phyloP scores from a whole-genome alignment of 2,888 invertebrate species.

The Hyposoter didymator region DNA sequence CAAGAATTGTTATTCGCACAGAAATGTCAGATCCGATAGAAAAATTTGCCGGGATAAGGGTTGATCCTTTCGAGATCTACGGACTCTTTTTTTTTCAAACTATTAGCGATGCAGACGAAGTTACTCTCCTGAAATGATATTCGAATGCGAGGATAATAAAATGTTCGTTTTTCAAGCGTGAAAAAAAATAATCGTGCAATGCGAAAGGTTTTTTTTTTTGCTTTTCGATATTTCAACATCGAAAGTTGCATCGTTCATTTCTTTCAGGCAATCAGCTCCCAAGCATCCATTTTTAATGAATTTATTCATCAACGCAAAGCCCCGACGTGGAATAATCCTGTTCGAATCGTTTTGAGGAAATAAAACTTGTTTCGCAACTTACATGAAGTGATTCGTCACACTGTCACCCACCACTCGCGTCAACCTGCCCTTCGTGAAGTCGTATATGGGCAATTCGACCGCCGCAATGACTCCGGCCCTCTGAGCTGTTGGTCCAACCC shows the following conservation, averaged over 20 bases:
- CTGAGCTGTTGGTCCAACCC: constrained; percentile 96
- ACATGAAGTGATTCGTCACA: constrained; percentile 94
- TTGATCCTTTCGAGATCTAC: constrained; percentile 66
- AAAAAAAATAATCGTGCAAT: neutral
- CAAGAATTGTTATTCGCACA: constrained; percentile 54
- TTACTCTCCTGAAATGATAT: constrained; percentile 56
- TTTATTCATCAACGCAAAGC: constrained; percentile 19
- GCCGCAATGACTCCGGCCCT: constrained; percentile 97
- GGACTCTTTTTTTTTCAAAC: constrained; percentile 26
- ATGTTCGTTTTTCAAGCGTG: neutral
- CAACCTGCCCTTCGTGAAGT: constrained; percentile 93
- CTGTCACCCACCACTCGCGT: constrained; percentile 90
- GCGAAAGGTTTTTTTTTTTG: neutral
- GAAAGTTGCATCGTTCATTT: neutral
- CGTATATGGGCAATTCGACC: constrained; percentile 97
- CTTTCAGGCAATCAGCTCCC: constrained; percentile 2
- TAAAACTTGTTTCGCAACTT: constrained; percentile 81
- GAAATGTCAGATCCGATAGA: constrained; percentile 38
- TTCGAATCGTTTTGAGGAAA: constrained; percentile 21
- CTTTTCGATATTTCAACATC: neutral
- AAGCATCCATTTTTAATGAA: constrained; percentile 5
- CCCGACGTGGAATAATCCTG: constrained; percentile 4
- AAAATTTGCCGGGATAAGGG: constrained; percentile 74
- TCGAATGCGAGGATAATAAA: constrained; percentile 31
- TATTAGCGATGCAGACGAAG: constrained; percentile 33